Evolutionary conservation across 2,888 invertebrate genomes (phyloP).

Genomic region (Conistra vaccinii): DNA sequence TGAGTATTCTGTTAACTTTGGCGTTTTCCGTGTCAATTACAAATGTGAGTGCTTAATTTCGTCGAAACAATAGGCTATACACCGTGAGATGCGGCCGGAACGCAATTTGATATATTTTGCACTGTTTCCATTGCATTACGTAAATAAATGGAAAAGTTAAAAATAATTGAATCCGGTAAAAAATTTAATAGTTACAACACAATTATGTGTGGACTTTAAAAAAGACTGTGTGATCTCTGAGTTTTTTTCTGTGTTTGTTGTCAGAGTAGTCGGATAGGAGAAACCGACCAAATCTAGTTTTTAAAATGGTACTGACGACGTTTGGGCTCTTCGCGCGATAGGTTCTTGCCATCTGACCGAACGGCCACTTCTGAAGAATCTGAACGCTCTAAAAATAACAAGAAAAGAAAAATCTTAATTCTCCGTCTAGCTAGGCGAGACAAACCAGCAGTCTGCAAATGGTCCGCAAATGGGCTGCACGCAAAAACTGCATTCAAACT

Average conservation of each 20-base stretch:
- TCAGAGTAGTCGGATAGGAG: not conserved
- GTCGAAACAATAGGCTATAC: constrained; percentile 72
- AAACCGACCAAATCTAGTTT: not conserved
- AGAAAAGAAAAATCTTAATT: too few relatives aligned
- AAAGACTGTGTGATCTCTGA: not conserved
- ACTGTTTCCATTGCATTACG: constrained; percentile 60
- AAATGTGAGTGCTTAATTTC: constrained; percentile 66
- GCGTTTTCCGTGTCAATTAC: constrained; percentile 71
- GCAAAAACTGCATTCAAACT: too few relatives aligned
- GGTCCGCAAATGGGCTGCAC: too few relatives aligned
- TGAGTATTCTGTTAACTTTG: constrained; percentile 57
- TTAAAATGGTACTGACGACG: not conserved
- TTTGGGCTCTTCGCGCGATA: too few relatives aligned
- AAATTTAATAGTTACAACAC: not conserved
- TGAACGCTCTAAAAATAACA: too few relatives aligned
- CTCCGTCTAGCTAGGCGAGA: too few relatives aligned
- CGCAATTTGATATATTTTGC: constrained; percentile 49
- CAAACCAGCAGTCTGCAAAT: too few relatives aligned
- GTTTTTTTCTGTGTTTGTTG: too few relatives aligned
- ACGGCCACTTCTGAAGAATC: too few relatives aligned
- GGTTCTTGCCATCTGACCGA: too few relatives aligned
- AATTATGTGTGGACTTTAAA: not conserved
- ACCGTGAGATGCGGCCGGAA: constrained; percentile 74
- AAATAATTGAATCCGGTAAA: not conserved
- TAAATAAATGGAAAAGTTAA: constrained; percentile 22